phyloP scores from a whole-genome alignment of 2,113 vertebrate genomes.

The Marcusenius ussheri region DNA sequence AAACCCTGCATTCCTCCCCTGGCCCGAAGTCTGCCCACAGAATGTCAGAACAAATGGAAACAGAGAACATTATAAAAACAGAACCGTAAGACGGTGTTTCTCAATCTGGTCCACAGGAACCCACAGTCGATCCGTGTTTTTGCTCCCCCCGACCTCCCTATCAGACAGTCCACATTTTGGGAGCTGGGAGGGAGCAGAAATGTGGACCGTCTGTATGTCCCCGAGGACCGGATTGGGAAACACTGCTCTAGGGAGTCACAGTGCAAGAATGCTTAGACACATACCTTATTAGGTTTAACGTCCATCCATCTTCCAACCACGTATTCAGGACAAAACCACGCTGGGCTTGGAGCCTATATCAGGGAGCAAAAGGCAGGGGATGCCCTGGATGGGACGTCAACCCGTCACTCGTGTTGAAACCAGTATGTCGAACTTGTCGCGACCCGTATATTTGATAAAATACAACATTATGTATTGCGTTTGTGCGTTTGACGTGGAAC shows the following conservation, averaged over 20 bases:
- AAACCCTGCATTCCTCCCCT: neutral
- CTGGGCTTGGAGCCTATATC: neutral
- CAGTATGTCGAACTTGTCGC: neutral
- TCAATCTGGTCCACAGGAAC: neutral
- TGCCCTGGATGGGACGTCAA: neutral
- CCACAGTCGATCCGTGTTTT: neutral
- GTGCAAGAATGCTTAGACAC: neutral
- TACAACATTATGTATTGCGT: neutral
- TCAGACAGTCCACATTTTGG: neutral
- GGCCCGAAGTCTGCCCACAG: neutral
- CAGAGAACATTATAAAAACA: neutral
- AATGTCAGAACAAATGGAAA: neutral
- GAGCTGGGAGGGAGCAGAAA: neutral
- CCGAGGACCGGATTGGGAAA: neutral
- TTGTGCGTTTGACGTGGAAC: neutral
- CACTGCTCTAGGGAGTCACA: neutral
- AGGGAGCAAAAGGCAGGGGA: neutral
- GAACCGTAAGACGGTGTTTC: neutral
- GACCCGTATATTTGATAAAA: neutral
- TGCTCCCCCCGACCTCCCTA: neutral
- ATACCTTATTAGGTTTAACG: neutral
- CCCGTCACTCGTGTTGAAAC: neutral
- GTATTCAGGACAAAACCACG: neutral
- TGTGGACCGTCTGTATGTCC: neutral
- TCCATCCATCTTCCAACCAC: neutral